A percentile compares a stretch with the other conserved stretches of the same genome.
These are phyloP conservation scores for Cassiopea xamachana DNA, from an alignment of 30 jellyfish, hydroid and myxozoan species.

Conservation along the genomic window DNA sequence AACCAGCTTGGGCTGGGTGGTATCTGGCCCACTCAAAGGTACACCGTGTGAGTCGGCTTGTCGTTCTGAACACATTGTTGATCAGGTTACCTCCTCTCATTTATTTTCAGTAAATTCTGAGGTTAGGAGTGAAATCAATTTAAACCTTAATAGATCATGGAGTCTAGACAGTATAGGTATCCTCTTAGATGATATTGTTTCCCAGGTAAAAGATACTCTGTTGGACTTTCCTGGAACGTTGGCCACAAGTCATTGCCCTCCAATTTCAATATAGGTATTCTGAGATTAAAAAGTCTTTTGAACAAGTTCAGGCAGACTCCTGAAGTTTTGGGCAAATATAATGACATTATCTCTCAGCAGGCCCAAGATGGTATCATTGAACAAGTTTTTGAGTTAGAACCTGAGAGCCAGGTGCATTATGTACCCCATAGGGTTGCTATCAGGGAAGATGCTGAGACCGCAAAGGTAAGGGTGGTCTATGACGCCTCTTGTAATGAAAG, in stretches of 20 bases:
- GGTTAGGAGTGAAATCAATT: not conserved
- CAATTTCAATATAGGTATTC: not conserved
- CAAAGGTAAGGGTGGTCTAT: no score
- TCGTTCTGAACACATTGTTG: no score
- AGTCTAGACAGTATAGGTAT: slow-evolving; percentile 13
- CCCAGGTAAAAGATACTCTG: no score
- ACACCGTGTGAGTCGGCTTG: no score
- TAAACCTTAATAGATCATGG: not conserved
- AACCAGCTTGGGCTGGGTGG: slow-evolving; percentile 62
- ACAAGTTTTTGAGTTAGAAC: slow-evolving; percentile 22
- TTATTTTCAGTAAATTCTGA: no score
- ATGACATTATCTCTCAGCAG: slow-evolving; percentile 27
- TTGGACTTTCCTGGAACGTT: not conserved
- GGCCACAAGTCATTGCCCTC: slow-evolving; percentile 32
- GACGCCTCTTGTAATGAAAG: no score
- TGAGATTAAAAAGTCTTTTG: not conserved
- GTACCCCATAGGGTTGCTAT: slow-evolving; percentile 49
- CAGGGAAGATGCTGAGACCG: slow-evolving; percentile 12
- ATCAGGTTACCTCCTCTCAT: no score
- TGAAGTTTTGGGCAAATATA: not conserved
- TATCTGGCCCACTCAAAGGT: slow-evolving; percentile 59
- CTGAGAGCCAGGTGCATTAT: slow-evolving; percentile 14
- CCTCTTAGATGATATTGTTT: not conserved
- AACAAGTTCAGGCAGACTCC: slow-evolving; percentile 3
- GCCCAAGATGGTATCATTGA: slow-evolving; percentile 14